Evolutionary conservation across 2,797 vertebrate species (phyloP).

Genomic region (Fistularia tabacaria): DNA sequence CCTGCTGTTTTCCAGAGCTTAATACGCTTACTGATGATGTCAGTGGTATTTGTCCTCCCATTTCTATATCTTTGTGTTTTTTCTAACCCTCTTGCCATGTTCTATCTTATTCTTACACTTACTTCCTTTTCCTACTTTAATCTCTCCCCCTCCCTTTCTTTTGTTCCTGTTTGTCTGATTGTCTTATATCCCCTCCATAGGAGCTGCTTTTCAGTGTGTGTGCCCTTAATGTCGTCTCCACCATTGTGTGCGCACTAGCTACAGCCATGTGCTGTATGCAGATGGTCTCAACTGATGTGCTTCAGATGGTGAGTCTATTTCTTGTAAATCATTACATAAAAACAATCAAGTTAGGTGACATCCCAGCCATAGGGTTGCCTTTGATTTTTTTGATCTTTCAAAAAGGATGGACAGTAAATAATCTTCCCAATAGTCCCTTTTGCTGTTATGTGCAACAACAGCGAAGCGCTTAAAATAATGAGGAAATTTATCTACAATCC

Average conservation of each 20-base stretch:
- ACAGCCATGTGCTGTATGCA: slow-evolving; percentile 99
- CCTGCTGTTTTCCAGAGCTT: slow-evolving; percentile 14
- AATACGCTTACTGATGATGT: slow-evolving; percentile 18
- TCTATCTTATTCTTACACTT: slow-evolving; percentile 5
- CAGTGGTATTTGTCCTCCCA: slow-evolving; percentile 15
- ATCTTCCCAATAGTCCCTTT: too few relatives aligned
- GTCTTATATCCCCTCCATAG: slow-evolving; percentile 66
- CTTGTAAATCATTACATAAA: too few relatives aligned
- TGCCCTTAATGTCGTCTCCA: slow-evolving; percentile 96
- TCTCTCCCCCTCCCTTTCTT: slow-evolving; percentile 13
- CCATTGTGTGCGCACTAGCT: slow-evolving; percentile 95
- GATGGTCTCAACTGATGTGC: slow-evolving; percentile 95
- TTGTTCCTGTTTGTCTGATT: slow-evolving; percentile 35
- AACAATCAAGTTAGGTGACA: too few relatives aligned
- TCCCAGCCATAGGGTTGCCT: too few relatives aligned
- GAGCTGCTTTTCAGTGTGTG: slow-evolving; percentile 98
- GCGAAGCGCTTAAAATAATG: too few relatives aligned
- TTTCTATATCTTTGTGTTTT: slow-evolving; percentile 3
- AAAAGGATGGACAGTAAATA: too few relatives aligned
- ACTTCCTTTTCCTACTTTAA: slow-evolving; percentile 4
- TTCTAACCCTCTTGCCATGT: slow-evolving; percentile 1
- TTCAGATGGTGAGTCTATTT: slow-evolving; percentile 90
- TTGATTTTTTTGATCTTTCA: too few relatives aligned
- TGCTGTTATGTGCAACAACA: too few relatives aligned
- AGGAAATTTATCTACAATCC: too few relatives aligned